Percentiles rank a stretch among this genome's conserved stretches.
phyloP scores from a whole-genome alignment of 2,797 vertebrate genomes.

The Lepus townsendii region DNA sequence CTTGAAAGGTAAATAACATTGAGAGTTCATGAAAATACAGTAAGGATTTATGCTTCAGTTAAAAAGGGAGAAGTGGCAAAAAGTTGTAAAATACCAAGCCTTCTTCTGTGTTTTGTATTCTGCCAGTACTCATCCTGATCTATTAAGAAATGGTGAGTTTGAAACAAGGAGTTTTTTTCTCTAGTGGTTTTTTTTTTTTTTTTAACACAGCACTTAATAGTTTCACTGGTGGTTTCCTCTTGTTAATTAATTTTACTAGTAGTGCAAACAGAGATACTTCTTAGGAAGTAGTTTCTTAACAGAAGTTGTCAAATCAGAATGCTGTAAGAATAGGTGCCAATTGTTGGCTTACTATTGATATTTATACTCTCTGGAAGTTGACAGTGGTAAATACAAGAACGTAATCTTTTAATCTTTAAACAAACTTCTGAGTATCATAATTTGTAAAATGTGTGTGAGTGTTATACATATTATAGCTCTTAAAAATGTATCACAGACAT shows the following conservation, averaged over 20 bases:
- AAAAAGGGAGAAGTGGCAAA: not conserved
- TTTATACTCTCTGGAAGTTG: not conserved
- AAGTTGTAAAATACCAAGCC: not conserved
- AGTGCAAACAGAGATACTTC: not conserved
- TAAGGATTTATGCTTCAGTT: not conserved
- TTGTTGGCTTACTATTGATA: slow-evolving; percentile 12
- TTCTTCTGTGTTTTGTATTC: not conserved
- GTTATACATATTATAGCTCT: not conserved
- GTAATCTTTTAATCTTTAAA: not conserved
- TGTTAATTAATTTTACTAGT: not conserved
- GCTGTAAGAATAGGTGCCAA: not conserved
- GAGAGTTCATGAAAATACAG: slow-evolving; percentile 10
- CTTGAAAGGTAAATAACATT: not conserved
- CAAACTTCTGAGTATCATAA: not conserved
- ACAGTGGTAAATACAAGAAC: slow-evolving; percentile 2
- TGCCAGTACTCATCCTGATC: slow-evolving; percentile 14
- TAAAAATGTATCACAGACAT: not conserved
- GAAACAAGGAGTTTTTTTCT: not conserved
- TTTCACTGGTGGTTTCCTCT: not conserved
- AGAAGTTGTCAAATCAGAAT: not conserved
- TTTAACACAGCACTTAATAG: not conserved
- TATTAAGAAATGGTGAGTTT: slow-evolving; percentile 55
- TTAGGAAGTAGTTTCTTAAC: not conserved
- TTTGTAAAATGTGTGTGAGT: not conserved
- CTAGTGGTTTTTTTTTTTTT: slow-evolving; percentile 15